Evolutionary conservation across 2,797 vertebrate species (phyloP).

Genomic region (Percopsis omiscomaycus): DNA sequence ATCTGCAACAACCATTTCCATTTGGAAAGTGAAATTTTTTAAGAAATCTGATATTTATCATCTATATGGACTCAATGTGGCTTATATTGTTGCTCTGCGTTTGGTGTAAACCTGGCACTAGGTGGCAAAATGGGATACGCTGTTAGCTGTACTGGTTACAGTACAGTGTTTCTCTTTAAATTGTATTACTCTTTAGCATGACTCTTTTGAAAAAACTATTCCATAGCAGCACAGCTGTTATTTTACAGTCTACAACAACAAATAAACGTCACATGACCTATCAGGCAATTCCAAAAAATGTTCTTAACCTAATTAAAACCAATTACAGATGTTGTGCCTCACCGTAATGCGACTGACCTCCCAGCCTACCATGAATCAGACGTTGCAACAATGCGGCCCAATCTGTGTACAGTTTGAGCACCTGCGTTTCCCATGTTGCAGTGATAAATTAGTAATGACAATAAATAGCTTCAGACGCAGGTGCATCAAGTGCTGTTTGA

Average conservation of each 20-base stretch:
- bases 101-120: too few species aligned
- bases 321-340: constrained; percentile 4
- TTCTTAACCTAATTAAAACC: not conserved
- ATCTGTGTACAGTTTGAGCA: constrained; percentile 33
- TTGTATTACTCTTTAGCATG: too few species aligned
- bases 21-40: too few species aligned
- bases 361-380: constrained; percentile 15
- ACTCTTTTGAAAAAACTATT: too few species aligned
- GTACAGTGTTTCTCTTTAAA: too few species aligned
- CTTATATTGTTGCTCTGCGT: too few species aligned
- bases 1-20: too few species aligned
- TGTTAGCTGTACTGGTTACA: too few species aligned
- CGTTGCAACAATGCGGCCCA: constrained; percentile 23
- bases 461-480: constrained; percentile 53
- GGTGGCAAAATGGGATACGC: too few species aligned
- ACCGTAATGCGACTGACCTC: constrained; percentile 1
- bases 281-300: not conserved
- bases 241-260: not conserved
- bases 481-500: constrained; percentile 57
- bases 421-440: constrained; percentile 49
- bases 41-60: too few species aligned
- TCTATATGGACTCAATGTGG: too few species aligned
- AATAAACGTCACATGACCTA: not conserved
- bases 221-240: too few species aligned
- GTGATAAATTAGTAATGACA: constrained; percentile 57